Evolutionary conservation across 2,888 invertebrate species (phyloP), one percentile per base, ranked within the genome.

Genomic region (Creontiades dilutus): DNA sequence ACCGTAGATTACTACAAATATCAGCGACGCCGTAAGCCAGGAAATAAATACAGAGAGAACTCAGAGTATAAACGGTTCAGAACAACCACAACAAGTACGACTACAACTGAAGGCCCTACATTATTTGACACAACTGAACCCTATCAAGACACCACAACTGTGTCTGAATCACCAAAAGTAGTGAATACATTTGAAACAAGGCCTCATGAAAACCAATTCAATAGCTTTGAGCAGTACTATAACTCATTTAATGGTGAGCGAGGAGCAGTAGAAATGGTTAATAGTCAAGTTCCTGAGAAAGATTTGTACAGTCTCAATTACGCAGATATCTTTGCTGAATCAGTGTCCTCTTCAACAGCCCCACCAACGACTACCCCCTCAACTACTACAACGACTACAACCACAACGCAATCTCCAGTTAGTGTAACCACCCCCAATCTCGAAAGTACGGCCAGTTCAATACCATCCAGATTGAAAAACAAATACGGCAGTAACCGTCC

Each of bases 401-500:
- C 89, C n/a, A 61, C 90, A 9, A 84, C 89, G 0, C 23, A 75
- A 2, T 27, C 89, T 11, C 87, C 91, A 27, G 86, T 91, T 14
- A 55, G 89, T 13, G 90, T 89, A 48, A 80, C 91, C 19, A 68
- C 89, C 16, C 76, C 86, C 19, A 78, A 48, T 37, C 16, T 78
- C 12, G 88, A 88, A 47, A 75, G 48, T 55, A 78, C 88, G 0
- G 78, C 87, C n/a, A 87, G 78, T 57, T 81, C 88, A 3, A 52
- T 88, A 78, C 89, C 90, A 12, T 55, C 89, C 14, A 91, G 92
- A 48, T 47, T 91, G 37, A 91, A 91, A 86, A 91, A 90, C 68
- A 92, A 92, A 86, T 91, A 91, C 68, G 92, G 91, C 0, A 92
- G 91, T 87, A 91, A 92, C 28, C 94, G 96, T 86, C 96, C 96